Base-by-base conservation (phyloP, 1,140 invertebrate genomes). In the Temnothorax curvispinosus region DNA sequence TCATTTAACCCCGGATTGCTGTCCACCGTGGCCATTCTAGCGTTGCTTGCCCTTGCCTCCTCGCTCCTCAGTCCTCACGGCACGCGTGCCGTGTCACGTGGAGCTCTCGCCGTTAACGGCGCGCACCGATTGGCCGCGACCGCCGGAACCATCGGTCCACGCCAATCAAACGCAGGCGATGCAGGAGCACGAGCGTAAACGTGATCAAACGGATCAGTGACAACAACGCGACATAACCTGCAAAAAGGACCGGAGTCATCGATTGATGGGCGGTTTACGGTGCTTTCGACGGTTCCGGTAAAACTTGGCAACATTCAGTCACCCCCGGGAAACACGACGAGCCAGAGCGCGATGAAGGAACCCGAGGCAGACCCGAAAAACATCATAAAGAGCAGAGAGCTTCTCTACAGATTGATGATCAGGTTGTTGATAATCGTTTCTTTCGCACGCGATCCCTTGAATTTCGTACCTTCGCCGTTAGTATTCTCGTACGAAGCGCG, bases 391-490 rank as follows among this genome's bases (percentile, higher is more conserved):
- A 97, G 97, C 90, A 96, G 98, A 87, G 98, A 99, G 92, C 94
- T 97, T 62, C 95, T 99, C 13, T 98, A 99, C 91, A 96, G 98
- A 84, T 96, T 99, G 90, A 98, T 99, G 89, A 98, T 99, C 93
- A 98, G 98, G 98, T 98, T 92, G 80, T 50, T 87, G 67, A 85
- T 86, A 91, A 74, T 32, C 15, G 15, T 71, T 54, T 41, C 35
- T 67, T 47, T 21, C 2, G 15, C 32, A 58, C 3, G 11, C n/a
- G 32, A 18, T 35, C 13, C 2, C 3, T 27, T 72, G 5, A 69
- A 81, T 71, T 35, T 15, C 3, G 15, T 4, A n/a, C 9, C 35
- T 44, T 81, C 4, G 13, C 4, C 0, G 11, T 35, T 81, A 47
- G 11, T 6, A 11, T n/a, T n/a, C 5, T 56, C 7, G 9, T 47